Evolutionary conservation across 2,888 invertebrate species (phyloP), one percentile per base, ranked within the genome.

Genomic region (Chirona hameri): DNA sequence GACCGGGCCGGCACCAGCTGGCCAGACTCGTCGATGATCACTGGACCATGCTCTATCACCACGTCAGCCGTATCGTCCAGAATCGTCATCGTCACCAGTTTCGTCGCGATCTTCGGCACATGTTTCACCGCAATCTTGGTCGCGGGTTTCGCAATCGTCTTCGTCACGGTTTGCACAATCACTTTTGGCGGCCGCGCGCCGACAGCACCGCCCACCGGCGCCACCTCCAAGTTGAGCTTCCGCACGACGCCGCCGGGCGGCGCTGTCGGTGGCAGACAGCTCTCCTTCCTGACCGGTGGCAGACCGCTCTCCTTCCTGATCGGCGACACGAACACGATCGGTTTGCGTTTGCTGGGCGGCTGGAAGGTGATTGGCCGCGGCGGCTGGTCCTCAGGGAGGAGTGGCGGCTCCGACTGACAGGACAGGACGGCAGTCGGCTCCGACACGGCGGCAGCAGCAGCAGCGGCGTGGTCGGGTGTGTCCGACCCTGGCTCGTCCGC

Each of bases 301-400:
- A 10, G 27, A 27, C 69, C 31, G 18, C 15, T 24, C 9, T 39
- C 46, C 12, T 76, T 39, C 21, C 76, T 39, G 24, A 76, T 76
- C 1, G 76, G 76, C 39, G 76, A 76, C 24, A 76, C 76, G 24
- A 76, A 76, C 39, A 76, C 76, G 21, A 76, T 76, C 21, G 76
- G 76, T 24, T 76, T 76, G 9, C 76, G 39, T 7, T 76, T 76
- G 24, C 21, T 76, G 24, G 76, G 46, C 39, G 39, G 39, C 46
- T 76, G 46, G 76, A 76, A 76, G 24, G 76, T 46, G 46, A 76
- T 76, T 21, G 76, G 76, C 24, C 76, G 39, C 24, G 76, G 76
- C 39, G 76, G 2, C 5, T 76, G 46, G 18, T 72, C 18, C 14
- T 69, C 65, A 14, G 27, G 0, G 39, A 39, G 4, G 4, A 7